A percentile compares a stretch with the other conserved stretches of the same genome.
These are phyloP conservation scores for Empidonax traillii DNA, from an alignment of 2,113 vertebrate genomes.

Conservation along the genomic window DNA sequence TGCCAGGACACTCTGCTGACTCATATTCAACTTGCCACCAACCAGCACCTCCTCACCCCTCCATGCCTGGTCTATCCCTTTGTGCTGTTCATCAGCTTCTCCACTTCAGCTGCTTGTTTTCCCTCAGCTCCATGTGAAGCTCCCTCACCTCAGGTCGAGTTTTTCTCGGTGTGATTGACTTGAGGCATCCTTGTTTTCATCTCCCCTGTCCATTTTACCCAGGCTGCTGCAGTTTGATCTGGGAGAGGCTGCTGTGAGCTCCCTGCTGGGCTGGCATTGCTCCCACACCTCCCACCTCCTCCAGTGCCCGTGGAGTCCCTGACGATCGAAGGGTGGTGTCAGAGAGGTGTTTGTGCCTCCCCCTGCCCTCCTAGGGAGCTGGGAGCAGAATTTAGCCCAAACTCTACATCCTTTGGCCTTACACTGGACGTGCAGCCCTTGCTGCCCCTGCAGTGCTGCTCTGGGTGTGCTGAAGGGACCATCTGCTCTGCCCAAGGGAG, in stretches of 20 bases:
- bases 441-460: background rate
- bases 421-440: accelerated
- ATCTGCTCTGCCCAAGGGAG: background rate
- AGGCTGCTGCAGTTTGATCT: background rate
- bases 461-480: background rate
- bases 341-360: background rate
- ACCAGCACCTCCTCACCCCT: background rate
- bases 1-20: background rate
- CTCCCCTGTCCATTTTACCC: background rate
- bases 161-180: background rate
- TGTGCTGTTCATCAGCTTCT: background rate
- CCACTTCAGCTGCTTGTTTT: background rate
- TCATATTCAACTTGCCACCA: background rate
- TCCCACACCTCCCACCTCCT: background rate
- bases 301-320: background rate
- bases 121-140: background rate
- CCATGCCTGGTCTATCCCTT: background rate
- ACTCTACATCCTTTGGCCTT: background rate
- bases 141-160: background rate
- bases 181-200: background rate
- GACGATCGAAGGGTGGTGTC: accelerated
- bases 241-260: background rate
- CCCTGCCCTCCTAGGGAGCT: background rate
- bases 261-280: background rate
- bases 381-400: background rate